phyloP scores from a whole-genome alignment of 2,113 vertebrate species.

The Halichoerus grypus region DNA sequence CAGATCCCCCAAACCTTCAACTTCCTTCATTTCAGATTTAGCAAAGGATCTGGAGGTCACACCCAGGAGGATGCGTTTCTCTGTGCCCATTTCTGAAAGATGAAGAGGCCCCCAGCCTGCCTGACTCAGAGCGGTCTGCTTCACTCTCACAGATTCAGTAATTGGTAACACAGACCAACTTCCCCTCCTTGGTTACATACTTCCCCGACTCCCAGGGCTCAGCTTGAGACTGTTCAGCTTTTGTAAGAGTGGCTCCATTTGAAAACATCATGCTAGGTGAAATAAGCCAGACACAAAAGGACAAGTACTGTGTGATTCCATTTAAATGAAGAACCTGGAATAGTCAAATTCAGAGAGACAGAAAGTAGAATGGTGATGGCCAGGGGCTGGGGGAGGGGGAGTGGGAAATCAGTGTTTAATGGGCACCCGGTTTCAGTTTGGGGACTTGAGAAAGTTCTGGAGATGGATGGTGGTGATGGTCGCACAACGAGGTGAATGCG shows the following conservation, averaged over 20 bases:
- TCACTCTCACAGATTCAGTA: not conserved
- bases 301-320: not conserved
- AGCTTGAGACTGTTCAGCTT: not conserved
- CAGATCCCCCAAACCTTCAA: not conserved
- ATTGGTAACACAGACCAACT: not conserved
- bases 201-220: not conserved
- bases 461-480: not conserved
- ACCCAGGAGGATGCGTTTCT: not conserved
- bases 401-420: not conserved
- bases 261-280: not conserved
- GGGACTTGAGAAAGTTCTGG: not conserved
- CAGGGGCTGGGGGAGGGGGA: not conserved
- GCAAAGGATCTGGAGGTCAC: not conserved
- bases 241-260: not conserved
- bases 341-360: not conserved
- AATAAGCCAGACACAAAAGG: not conserved
- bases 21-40: slow-evolving; percentile 13
- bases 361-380: not conserved
- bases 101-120: not conserved
- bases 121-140: not conserved
- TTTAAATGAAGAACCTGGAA: not conserved
- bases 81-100: not conserved
- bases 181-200: not conserved
- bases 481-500: not conserved
- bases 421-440: not conserved